Conservation (phyloP, 92 coral and sea anemone species). For the Umimayanthus kanabou region DNA sequence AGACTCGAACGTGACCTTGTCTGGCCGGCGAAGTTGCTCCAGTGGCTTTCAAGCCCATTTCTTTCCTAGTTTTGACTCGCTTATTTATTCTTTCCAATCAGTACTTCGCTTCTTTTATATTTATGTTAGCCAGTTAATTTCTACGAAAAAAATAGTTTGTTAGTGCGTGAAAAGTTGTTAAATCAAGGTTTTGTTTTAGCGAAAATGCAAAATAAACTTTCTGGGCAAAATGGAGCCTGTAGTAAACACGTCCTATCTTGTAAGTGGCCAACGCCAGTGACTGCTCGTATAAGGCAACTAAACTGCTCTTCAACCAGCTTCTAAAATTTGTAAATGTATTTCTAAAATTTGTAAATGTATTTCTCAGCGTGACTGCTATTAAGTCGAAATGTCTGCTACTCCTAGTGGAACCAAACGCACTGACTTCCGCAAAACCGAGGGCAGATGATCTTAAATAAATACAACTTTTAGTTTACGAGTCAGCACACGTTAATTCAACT, state of each 20-base stretch:
- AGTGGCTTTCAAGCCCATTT: neutral
- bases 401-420: neutral
- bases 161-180: neutral
- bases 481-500: neutral
- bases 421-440: neutral
- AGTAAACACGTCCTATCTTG: constrained; percentile 5
- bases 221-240: neutral
- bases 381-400: neutral
- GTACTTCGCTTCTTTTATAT: neutral
- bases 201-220: neutral
- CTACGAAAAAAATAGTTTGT: neutral
- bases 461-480: neutral
- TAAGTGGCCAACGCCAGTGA: neutral
- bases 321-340: neutral
- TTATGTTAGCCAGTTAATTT: neutral
- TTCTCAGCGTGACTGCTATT: neutral
- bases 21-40: neutral
- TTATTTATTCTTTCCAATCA: neutral
- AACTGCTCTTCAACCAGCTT: neutral
- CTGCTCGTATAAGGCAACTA: neutral
- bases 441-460: neutral
- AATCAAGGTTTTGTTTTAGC: neutral
- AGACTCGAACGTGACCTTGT: neutral
- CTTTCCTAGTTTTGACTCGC: neutral
- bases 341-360: neutral